Conservation (phyloP, 2,888 invertebrate genomes). For the Melieria picta region DNA sequence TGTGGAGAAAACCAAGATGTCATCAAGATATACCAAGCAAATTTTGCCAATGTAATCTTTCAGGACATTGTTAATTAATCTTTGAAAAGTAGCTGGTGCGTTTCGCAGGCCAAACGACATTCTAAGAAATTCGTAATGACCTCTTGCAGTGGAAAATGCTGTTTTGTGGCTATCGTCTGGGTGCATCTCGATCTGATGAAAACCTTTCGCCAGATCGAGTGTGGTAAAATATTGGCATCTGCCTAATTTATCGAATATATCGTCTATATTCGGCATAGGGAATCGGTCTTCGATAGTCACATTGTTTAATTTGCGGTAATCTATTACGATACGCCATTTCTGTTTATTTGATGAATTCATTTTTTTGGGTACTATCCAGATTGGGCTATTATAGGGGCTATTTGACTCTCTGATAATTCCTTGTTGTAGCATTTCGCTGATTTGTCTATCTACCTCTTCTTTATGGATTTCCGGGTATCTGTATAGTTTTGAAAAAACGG, state of each 20-base stretch:
- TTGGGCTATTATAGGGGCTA: too few species aligned
- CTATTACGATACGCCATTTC: too few species aligned
- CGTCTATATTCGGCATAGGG: conserved; percentile 20
- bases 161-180: conserved; percentile 26
- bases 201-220: conserved; percentile 29
- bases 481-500: too few species aligned
- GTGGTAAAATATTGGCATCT: conserved; percentile 15
- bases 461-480: too few species aligned
- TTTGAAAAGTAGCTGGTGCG: conserved; percentile 24
- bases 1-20: conserved; percentile 32
- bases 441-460: too few species aligned
- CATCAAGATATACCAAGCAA: conserved; percentile 21
- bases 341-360: too few species aligned
- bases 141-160: conserved; percentile 30
- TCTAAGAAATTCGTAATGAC: conserved; percentile 31
- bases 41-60: conserved; percentile 23
- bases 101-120: conserved; percentile 32
- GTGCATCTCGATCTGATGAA: conserved; percentile 33
- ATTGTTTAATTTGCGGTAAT: too few species aligned
- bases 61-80: conserved; percentile 13
- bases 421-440: too few species aligned
- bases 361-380: too few species aligned
- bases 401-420: too few species aligned
- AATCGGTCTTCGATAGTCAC: too few species aligned
- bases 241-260: conserved; percentile 20